These are phyloP conservation scores for Drosophila neutralis DNA, from an alignment of 2,888 invertebrate genomes.

Conservation along the genomic window DNA sequence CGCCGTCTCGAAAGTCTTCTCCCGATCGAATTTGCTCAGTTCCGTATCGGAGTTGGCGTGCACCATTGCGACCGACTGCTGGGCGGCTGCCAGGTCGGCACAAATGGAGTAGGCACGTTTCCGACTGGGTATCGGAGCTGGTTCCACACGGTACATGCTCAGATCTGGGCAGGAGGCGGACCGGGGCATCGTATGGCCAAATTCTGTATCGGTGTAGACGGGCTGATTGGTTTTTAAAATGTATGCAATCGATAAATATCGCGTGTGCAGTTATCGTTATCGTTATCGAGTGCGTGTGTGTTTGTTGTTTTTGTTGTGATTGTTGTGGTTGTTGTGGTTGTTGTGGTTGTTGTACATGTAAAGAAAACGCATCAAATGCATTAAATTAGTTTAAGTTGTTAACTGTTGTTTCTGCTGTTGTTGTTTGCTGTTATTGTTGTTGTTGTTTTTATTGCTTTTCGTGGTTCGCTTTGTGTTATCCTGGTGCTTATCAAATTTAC, in stretches of 20 bases:
- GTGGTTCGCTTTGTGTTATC: slow-evolving; percentile 2
- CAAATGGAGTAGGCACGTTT: slow-evolving; percentile 89
- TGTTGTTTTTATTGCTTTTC: slow-evolving; percentile 2
- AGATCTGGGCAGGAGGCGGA: slow-evolving; percentile 90
- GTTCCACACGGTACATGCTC: slow-evolving; percentile 87
- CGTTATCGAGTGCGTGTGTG: slow-evolving; percentile 17
- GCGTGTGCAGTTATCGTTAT: slow-evolving; percentile 29
- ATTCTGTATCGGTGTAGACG: slow-evolving; percentile 89
- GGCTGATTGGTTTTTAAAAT: slow-evolving; percentile 86
- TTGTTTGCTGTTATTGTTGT: not conserved
- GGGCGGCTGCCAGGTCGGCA: slow-evolving; percentile 83
- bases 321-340: slow-evolving; percentile 32
- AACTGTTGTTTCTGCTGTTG: slow-evolving; percentile 1
- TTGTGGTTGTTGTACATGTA: slow-evolving; percentile 63
- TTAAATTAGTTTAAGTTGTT: slow-evolving; percentile 42
- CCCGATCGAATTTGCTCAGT: slow-evolving; percentile 91
- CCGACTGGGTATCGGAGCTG: slow-evolving; percentile 85
- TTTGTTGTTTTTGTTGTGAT: slow-evolving; percentile 16
- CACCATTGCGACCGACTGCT: slow-evolving; percentile 51
- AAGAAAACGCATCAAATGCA: slow-evolving; percentile 41
- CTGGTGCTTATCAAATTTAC: slow-evolving; percentile 41
- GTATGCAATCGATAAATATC: slow-evolving; percentile 18
- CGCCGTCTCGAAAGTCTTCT: slow-evolving; percentile 88
- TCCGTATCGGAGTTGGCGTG: slow-evolving; percentile 92
- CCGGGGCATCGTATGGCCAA: slow-evolving; percentile 84